phyloP scores from a whole-genome alignment of 2,888 invertebrate species.

The Acleris literana region DNA sequence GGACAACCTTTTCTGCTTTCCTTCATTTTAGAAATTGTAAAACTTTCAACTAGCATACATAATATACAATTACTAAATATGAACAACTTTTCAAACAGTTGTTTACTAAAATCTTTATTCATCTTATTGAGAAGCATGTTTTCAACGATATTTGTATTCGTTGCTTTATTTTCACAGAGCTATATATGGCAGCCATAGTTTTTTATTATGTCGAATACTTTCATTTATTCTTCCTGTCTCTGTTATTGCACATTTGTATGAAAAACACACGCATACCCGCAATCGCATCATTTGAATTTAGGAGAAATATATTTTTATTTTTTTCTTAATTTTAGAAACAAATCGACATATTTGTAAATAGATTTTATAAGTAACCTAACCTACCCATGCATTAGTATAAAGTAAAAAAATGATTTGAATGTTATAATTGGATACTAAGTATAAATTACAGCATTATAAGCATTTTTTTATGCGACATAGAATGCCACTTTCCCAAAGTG shows the following conservation, averaged over 20 bases:
- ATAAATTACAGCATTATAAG: neutral
- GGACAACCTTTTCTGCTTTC: slow-evolving; percentile 53
- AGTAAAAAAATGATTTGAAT: too few relatives aligned
- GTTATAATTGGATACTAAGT: too few relatives aligned
- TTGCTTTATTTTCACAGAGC: slow-evolving; percentile 17
- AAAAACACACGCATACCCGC: slow-evolving; percentile 42
- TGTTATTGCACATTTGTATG: slow-evolving; percentile 61
- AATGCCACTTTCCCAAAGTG: slow-evolving; percentile 11
- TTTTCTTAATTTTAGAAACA: neutral
- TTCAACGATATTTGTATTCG: slow-evolving; percentile 1
- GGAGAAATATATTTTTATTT: neutral
- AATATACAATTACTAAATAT: neutral
- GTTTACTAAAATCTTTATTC: too few relatives aligned
- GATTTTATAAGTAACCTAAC: too few relatives aligned
- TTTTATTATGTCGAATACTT: slow-evolving; percentile 55
- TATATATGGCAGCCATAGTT: slow-evolving; percentile 36
- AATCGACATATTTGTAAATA: neutral
- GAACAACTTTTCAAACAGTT: neutral
- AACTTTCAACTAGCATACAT: slow-evolving; percentile 16
- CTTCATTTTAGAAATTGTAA: slow-evolving; percentile 12
- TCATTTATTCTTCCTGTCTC: slow-evolving; percentile 48
- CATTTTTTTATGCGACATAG: neutral
- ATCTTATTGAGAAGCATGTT: neutral
- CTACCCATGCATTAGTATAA: too few relatives aligned
- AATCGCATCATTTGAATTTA: neutral